Conservation (phyloP, 2,888 invertebrate species). For the Andrena dorsata region DNA sequence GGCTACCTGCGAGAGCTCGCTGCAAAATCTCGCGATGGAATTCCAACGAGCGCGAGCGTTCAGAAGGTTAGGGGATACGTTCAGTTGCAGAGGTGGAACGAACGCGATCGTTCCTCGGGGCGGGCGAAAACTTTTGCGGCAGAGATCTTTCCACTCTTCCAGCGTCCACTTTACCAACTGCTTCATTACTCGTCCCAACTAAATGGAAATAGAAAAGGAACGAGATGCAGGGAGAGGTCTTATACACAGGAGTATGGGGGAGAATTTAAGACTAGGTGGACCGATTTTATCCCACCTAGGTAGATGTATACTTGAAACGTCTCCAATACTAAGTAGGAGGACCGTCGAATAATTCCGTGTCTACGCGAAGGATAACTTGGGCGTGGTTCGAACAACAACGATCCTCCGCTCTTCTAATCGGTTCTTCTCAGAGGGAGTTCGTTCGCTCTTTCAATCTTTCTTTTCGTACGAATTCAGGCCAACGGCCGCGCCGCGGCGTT, state of each 20-base stretch:
- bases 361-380: conserved; percentile 42
- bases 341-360: conserved; percentile 46
- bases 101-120: background rate
- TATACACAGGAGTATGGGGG: too few species aligned
- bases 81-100: background rate
- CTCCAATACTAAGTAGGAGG: too few species aligned
- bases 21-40: conserved; percentile 35
- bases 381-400: conserved; percentile 55
- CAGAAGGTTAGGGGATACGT: conserved; percentile 7
- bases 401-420: conserved; percentile 56
- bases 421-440: conserved; percentile 58
- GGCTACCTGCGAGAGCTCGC: conserved; percentile 49
- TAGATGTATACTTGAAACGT: too few species aligned
- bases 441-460: conserved; percentile 52
- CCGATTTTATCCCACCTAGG: too few species aligned
- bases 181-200: background rate
- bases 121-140: background rate
- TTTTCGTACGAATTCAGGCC: conserved; percentile 60
- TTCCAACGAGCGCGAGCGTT: conserved; percentile 5
- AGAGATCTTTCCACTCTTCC: background rate
- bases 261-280: too few species aligned
- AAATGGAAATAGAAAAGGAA: too few species aligned
- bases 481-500: conserved; percentile 31
- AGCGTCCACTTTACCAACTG: background rate
- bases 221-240: too few species aligned